phyloP scores from a whole-genome alignment of 2,888 invertebrate genomes.

The Griposia aprilina region DNA sequence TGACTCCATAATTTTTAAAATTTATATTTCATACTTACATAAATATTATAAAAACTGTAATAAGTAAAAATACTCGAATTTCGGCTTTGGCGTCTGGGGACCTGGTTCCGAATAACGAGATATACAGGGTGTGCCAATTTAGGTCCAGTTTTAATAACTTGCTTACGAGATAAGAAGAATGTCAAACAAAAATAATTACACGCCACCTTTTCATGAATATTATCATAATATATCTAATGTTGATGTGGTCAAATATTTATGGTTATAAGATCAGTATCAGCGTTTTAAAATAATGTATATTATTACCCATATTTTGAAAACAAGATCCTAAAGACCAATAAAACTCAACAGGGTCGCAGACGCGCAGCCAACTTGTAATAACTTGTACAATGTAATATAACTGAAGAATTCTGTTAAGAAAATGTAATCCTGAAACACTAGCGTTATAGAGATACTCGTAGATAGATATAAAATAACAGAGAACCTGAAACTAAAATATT shows the following conservation, averaged over 20 bases:
- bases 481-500: not conserved
- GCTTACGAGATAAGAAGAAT: conserved; percentile 50
- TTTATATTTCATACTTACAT: conserved; percentile 17
- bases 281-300: too few species aligned
- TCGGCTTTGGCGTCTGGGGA: conserved; percentile 30
- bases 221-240: conserved; percentile 54
- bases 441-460: not conserved
- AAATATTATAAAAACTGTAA: conserved; percentile 38
- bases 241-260: conserved; percentile 25
- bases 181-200: conserved; percentile 57
- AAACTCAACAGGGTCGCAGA: too few species aligned
- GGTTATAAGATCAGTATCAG: conserved; percentile 38
- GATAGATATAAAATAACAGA: too few species aligned
- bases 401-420: not conserved
- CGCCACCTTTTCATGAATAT: conserved; percentile 47
- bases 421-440: not conserved
- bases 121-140: conserved; percentile 59
- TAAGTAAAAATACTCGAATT: conserved; percentile 40
- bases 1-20: conserved; percentile 37
- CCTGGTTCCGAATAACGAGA: conserved; percentile 47
- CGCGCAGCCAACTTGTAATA: too few species aligned
- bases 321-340: conserved; percentile 52
- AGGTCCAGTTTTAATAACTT: conserved; percentile 63
- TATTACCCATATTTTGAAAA: conserved; percentile 15
- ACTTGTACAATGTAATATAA: not conserved